Percentiles rank a stretch among this genome's conserved stretches.
These are phyloP conservation scores for Rutilus rutilus DNA, from an alignment of 2,113 vertebrate species.

Conservation along the genomic window DNA sequence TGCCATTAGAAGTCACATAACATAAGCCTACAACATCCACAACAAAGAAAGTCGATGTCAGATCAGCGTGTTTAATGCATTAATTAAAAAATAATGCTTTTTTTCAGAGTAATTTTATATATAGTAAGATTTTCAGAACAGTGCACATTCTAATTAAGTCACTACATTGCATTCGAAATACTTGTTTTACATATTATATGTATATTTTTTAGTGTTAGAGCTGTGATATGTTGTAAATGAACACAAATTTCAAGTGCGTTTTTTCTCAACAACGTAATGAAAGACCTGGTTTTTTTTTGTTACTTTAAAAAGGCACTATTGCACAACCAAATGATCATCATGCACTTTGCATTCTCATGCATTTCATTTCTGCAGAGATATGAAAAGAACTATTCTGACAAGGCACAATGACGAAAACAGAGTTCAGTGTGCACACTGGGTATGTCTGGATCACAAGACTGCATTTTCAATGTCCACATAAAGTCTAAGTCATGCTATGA, in stretches of 20 bases:
- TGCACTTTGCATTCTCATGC: not conserved
- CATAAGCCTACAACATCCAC: not conserved
- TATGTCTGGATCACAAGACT: conserved; percentile 34
- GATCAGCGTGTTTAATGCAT: not conserved
- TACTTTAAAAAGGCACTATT: not conserved
- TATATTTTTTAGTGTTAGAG: not conserved
- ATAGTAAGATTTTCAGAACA: not conserved
- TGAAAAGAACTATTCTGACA: conserved; percentile 1
- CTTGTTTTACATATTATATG: not conserved
- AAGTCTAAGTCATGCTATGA: not conserved
- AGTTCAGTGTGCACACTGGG: not conserved
- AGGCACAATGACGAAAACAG: not conserved
- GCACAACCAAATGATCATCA: conserved; percentile 12
- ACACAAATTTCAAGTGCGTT: too few species aligned
- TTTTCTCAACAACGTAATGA: too few species aligned
- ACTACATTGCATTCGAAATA: not conserved
- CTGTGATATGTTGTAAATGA: not conserved
- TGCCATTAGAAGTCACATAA: conserved; percentile 19
- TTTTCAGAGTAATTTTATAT: not conserved
- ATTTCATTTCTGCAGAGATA: not conserved
- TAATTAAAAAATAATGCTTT: not conserved
- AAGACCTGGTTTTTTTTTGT: not conserved
- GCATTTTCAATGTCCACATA: conserved; percentile 24
- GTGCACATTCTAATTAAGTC: not conserved
- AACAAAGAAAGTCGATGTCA: not conserved